These are phyloP conservation scores for Ricordea florida DNA, from an alignment of 92 coral and sea anemone species.

Conservation along the genomic window DNA sequence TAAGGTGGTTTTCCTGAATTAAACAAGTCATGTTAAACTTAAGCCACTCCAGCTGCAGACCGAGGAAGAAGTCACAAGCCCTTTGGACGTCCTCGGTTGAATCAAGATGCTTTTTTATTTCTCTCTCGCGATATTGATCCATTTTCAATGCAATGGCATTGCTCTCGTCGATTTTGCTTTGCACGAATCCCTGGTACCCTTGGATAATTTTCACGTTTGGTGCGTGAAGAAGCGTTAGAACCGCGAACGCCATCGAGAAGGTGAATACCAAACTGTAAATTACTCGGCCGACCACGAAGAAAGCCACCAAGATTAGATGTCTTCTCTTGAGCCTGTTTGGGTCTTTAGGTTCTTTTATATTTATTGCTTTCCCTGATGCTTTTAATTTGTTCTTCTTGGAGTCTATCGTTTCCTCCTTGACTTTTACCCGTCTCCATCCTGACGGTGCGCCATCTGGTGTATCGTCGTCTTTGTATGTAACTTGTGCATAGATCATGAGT, in stretches of 20 bases:
- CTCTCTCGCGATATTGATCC: slow-evolving; percentile 80
- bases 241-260: slow-evolving; percentile 69
- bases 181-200: slow-evolving; percentile 56
- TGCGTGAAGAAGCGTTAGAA: slow-evolving; percentile 65
- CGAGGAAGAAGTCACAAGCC: slow-evolving; percentile 71
- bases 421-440: slow-evolving; percentile 14
- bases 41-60: slow-evolving; percentile 57
- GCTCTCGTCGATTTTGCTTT: slow-evolving; percentile 56
- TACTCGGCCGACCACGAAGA: slow-evolving; percentile 51
- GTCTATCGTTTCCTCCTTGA: background rate
- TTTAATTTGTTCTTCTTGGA: slow-evolving; percentile 4
- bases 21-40: slow-evolving; percentile 68
- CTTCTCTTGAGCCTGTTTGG: slow-evolving; percentile 67
- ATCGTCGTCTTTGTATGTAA: slow-evolving; percentile 3
- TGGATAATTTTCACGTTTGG: slow-evolving; percentile 48
- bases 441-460: background rate
- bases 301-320: slow-evolving; percentile 62
- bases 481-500: slow-evolving; percentile 67
- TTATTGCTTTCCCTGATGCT: slow-evolving; percentile 38
- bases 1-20: slow-evolving; percentile 64
- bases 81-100: slow-evolving; percentile 64
- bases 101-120: slow-evolving; percentile 55
- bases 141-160: slow-evolving; percentile 49
- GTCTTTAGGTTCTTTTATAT: background rate
- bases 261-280: slow-evolving; percentile 63